Evolutionary conservation across 1,140 invertebrate species (phyloP), one percentile per base, ranked within the genome.

Genomic region (Phthorimaea operculella): DNA sequence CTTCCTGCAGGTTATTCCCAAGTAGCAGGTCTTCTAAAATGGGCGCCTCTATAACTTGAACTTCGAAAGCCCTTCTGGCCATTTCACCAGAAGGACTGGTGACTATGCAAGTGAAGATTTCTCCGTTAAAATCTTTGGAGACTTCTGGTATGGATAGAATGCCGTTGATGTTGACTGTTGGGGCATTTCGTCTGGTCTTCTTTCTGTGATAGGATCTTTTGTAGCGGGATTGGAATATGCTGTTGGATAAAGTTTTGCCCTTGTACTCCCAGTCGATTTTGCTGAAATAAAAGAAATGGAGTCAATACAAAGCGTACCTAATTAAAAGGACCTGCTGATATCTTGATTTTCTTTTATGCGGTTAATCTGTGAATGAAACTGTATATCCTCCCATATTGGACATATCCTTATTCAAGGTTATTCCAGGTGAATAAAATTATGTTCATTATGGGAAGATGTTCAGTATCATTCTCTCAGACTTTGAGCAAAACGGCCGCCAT

Each of bases 91-190:
- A 90, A 16, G 90, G 87, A 65, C 93, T 93, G 7, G 88, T 88
- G 0, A 95, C 95, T 51, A 90, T 90, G 74, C 96, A 98, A 0
- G 92, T 93, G 79, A 96, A 97, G 54, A 89, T 86, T 10, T 94
- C 95, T 44, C 90, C 90, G 68, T 81, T 84, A 4, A 88, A 76
- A 28, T 85, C 87, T 1, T 91, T 88, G 64, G 92, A 92, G 6
- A 97, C 90, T 60, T 92, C 89, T 47, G 89, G 85, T 51, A 98
- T 92, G 28, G 90, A 90, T 11, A 98, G 86, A 8, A 86, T 57
- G 44, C 83, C 85, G 44, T 85, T 79, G 4, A 84, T 72, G 52
- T 83, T 86, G 28, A 76, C 68, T 1, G 59, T 52, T 10, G 68
- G 63, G 1, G 72, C 68, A 21, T 72, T 79, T 12, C 77, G 54